Conservation (phyloP, 2,888 invertebrate genomes). For the Euphydryas editha region DNA sequence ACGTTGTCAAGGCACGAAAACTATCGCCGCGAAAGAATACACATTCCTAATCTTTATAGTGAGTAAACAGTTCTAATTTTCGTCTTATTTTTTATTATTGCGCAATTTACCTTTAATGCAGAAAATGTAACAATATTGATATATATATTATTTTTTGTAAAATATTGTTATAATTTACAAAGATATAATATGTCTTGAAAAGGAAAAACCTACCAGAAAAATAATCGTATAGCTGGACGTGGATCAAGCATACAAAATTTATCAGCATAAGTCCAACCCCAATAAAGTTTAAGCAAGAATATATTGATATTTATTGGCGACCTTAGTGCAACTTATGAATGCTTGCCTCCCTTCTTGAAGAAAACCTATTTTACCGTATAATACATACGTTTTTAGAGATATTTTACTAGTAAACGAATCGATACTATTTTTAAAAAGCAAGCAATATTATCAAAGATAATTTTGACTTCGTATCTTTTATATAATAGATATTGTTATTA, state of each 20-base stretch:
- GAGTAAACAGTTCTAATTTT: not conserved
- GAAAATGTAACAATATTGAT: not conserved
- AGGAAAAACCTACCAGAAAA: not conserved
- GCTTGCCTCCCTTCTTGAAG: not conserved
- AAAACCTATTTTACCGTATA: not conserved
- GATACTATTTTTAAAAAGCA: not conserved
- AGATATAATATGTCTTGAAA: not conserved
- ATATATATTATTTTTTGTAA: no score
- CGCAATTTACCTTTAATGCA: not conserved
- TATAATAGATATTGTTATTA: no score
- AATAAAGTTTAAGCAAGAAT: conserved; percentile 17
- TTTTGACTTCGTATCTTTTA: no score
- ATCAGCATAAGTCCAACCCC: not conserved
- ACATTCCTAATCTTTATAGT: conserved; percentile 9
- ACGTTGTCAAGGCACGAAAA: conserved; percentile 30
- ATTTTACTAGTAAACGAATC: not conserved
- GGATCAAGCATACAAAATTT: not conserved
- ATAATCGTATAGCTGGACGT: not conserved
- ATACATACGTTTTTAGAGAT: not conserved
- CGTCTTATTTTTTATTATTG: not conserved
- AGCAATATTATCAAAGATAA: no score
- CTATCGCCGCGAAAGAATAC: conserved; percentile 1
- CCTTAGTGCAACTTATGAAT: conserved; percentile 22
- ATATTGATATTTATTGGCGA: conserved; percentile 26
- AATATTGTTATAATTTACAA: not conserved